Conservation (phyloP, 2,888 invertebrate species). For the Agelastica alni region DNA sequence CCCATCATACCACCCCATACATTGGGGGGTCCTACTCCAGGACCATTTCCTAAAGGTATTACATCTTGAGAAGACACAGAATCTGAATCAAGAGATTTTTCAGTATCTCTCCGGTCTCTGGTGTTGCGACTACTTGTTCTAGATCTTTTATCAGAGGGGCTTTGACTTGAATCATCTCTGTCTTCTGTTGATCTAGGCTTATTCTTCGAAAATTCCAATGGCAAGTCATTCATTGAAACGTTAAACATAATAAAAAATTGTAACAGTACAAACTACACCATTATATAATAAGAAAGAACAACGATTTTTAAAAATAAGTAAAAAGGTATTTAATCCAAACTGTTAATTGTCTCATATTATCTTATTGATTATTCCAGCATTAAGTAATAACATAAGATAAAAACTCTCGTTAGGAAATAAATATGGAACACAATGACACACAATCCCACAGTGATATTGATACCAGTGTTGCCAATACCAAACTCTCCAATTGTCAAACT, state of each 20-base stretch:
- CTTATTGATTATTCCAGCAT: no score
- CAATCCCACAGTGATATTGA: no score
- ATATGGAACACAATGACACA: no score
- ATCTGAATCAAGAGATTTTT: conserved; percentile 56
- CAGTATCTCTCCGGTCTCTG: conserved; percentile 55
- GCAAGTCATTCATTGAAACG: conserved; percentile 61
- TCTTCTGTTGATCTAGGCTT: conserved; percentile 58
- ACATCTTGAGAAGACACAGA: conserved; percentile 53
- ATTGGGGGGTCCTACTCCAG: conserved; percentile 46
- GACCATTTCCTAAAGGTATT: conserved; percentile 45
- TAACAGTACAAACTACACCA: conserved; percentile 7
- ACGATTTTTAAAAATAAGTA: no score
- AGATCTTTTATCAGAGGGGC: conserved; percentile 34
- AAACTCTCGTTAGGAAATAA: no score
- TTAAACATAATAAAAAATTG: conserved; percentile 33
- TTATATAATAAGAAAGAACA: no score
- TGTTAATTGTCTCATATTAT: no score
- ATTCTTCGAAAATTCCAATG: conserved; percentile 66
- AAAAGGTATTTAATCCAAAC: no score
- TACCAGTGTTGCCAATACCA: no score
- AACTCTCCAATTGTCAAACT: no score
- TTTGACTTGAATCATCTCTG: conserved; percentile 55
- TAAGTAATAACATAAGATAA: no score
- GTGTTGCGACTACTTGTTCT: conserved; percentile 19
- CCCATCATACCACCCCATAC: conserved; percentile 56